phyloP scores from a whole-genome alignment of 2,113 vertebrate species.

The Sitta europaea region DNA sequence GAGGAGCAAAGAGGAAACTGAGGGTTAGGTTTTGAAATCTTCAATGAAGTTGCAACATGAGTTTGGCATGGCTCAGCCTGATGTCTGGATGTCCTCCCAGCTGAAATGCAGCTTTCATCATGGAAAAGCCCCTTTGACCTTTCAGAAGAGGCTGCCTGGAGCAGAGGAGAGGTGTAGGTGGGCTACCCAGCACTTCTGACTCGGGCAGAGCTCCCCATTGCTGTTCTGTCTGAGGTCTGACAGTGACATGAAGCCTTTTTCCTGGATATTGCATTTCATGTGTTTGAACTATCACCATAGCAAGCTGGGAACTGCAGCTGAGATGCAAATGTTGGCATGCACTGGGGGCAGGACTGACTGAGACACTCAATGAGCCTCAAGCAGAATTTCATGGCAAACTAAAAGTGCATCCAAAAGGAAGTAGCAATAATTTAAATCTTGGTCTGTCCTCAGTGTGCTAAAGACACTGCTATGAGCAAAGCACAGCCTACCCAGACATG shows the following conservation, averaged over 20 bases:
- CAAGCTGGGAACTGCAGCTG: neutral
- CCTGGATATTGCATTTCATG: neutral
- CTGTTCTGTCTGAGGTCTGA: neutral
- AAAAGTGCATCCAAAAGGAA: neutral
- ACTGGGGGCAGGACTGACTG: neutral
- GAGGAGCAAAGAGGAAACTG: conserved; percentile 47
- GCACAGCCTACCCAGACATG: neutral
- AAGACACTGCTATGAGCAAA: neutral
- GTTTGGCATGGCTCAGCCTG: conserved; percentile 1
- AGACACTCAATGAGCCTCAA: neutral
- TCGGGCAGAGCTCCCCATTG: neutral
- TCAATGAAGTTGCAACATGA: conserved; percentile 36
- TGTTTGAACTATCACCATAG: neutral
- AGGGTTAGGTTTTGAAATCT: conserved; percentile 56
- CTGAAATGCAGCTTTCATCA: conserved; percentile 9
- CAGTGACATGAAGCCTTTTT: neutral
- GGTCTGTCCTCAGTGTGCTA: neutral
- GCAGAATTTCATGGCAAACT: neutral
- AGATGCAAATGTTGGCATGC: neutral
- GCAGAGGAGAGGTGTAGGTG: neutral
- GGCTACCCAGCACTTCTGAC: neutral
- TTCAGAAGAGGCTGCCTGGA: neutral
- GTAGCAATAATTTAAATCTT: neutral
- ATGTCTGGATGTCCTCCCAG: conserved; percentile 2
- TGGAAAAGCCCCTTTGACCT: conserved; percentile 10